These are phyloP conservation scores for Geotrypetes seraphini DNA, from an alignment of 2,797 vertebrate genomes.

Conservation along the genomic window DNA sequence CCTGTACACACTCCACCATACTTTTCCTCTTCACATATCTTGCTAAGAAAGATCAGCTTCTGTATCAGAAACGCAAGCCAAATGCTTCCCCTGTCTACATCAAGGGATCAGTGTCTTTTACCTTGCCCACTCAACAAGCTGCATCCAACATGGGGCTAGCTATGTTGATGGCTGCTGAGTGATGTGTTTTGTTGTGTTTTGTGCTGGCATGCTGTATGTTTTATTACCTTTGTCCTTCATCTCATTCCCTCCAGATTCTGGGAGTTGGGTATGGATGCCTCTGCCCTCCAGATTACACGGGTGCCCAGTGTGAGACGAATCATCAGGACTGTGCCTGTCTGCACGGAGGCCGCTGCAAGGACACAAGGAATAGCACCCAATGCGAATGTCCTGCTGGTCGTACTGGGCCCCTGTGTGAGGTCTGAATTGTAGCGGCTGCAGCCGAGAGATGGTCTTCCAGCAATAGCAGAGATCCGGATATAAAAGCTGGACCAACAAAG, in stretches of 20 bases:
- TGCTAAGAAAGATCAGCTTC: too few relatives aligned
- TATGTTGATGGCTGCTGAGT: rapidly evolving
- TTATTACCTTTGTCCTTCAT: too few relatives aligned
- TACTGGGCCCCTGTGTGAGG: constrained; percentile 59
- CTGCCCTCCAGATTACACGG: constrained; percentile 52
- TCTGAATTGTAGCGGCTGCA: constrained; percentile 6
- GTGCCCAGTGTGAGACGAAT: constrained; percentile 49
- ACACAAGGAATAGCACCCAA: constrained; percentile 19
- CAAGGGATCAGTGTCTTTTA: too few relatives aligned
- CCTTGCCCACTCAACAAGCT: rapidly evolving
- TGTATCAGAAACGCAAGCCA: too few relatives aligned
- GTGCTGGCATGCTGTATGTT: background rate
- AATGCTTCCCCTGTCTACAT: too few relatives aligned
- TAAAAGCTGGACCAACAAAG: too few relatives aligned
- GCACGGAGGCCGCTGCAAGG: constrained; percentile 55
- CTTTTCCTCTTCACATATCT: too few relatives aligned
- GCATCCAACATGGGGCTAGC: too few relatives aligned
- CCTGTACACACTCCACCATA: too few relatives aligned
- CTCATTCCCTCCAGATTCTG: constrained; percentile 36
- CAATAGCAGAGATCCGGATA: too few relatives aligned
- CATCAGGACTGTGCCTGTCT: constrained; percentile 49
- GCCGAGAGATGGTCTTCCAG: background rate
- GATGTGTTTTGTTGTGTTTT: too few relatives aligned
- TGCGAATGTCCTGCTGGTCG: constrained; percentile 56
- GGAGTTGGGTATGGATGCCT: constrained; percentile 37